Base-by-base conservation (phyloP, 2,113 vertebrate species). In the Variabilichromis moorii region DNA sequence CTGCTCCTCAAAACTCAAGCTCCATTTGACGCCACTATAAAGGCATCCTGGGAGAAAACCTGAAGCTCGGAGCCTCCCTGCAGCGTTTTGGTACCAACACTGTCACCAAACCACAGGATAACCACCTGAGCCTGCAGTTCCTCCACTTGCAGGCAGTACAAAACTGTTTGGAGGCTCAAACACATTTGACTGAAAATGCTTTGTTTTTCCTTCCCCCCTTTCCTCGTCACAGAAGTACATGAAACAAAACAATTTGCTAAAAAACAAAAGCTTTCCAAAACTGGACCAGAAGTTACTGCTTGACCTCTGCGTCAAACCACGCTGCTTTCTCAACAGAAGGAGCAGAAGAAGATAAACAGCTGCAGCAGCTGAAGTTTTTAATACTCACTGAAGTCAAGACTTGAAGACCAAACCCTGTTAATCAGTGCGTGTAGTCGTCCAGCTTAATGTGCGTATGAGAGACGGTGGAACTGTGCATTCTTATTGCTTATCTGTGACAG, bases 341-440 rank as follows among this genome's bases (percentile, higher is more conserved):
- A 78, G 91, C 33, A 17, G 73, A 83, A 50, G 31, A 66, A 83
- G 54, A 88, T 53, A 59, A 83, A 61, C 21, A 33, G 84, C 73
- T 73, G 80, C 76, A 63, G 37, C 47, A 54, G 61, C n/a, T 81
- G 59, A 86, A 45, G 53, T 61, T 84, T 78, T 76, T 42, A 42
- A 88, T 51, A 81, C 57, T 91, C 26, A 55, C 87, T 90, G 90
- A 88, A 55, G 68, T 84, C 55, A 61, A 90, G 86, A 94, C 92
- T 93, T 92, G 93, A 95, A 94, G 91, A 94, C 91, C 95, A 94
- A 95, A 94, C 87, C 80, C 89, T 93, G 89, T 89, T 92, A 13
- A 73, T 87, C 78, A 35, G 61, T 85, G 86, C 90, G 90, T 89
- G 83, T 82, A 59, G 17, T 93, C 81, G 54, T 86, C 35, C 87